These are phyloP conservation scores for Murina feae DNA, from an alignment of 2,113 vertebrate genomes.

Conservation along the genomic window DNA sequence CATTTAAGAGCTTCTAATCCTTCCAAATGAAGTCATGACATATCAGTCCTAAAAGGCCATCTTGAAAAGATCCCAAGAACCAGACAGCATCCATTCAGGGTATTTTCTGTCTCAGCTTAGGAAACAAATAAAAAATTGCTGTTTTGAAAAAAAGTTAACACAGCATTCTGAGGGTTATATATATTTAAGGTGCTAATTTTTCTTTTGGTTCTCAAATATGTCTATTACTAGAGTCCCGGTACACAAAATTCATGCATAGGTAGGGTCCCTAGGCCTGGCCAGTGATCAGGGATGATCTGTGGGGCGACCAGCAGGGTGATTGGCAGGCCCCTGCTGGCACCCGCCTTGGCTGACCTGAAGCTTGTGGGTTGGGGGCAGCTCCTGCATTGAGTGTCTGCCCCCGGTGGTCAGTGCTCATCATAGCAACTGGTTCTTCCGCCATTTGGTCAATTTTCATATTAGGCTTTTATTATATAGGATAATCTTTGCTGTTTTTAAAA, in stretches of 20 bases:
- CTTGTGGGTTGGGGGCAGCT: no score
- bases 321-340: no score
- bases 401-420: no score
- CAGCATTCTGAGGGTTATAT: not conserved
- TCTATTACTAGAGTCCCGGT: not conserved
- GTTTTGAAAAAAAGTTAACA: constrained; percentile 22
- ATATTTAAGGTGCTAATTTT: not conserved
- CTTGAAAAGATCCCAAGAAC: constrained; percentile 60
- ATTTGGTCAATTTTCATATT: no score
- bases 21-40: constrained; percentile 61
- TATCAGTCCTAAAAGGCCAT: constrained; percentile 50
- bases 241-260: no score
- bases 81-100: not conserved
- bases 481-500: not conserved
- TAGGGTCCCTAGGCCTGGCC: no score
- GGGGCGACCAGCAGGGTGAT: no score
- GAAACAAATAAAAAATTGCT: constrained; percentile 18
- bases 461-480: not conserved
- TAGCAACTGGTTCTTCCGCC: no score
- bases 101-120: constrained; percentile 32
- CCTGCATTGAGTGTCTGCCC: no score
- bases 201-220: constrained; percentile 26
- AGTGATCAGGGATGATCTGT: no score
- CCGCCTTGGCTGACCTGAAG: no score
- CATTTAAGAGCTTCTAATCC: constrained; percentile 56